Conservation (phyloP, 2,113 vertebrate genomes). For the Nettapus auritus region DNA sequence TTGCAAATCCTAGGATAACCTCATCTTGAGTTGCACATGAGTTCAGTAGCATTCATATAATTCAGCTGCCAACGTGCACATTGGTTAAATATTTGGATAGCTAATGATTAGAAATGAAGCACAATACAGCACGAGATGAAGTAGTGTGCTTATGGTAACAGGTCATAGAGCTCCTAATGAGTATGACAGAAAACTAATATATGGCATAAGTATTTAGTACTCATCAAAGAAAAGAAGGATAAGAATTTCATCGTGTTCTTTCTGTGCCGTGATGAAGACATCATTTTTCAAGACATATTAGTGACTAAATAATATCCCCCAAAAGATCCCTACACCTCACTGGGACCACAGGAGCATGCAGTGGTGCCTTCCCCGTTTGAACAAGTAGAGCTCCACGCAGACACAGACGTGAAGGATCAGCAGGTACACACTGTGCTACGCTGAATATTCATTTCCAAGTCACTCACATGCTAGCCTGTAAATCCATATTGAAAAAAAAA, state of each 20-base stretch:
- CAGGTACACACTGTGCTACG: background rate
- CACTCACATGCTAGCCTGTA: background rate
- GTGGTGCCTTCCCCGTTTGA: rapidly evolving
- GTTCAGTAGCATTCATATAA: background rate
- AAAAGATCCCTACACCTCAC: background rate
- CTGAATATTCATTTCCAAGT: background rate
- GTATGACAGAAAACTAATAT: background rate
- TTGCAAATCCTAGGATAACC: background rate
- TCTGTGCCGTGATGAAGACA: background rate
- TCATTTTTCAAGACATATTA: background rate
- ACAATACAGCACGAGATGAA: background rate
- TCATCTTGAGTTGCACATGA: background rate
- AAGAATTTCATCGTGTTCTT: background rate
- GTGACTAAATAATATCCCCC: background rate
- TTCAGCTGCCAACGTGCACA: background rate
- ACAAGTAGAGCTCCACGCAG: background rate
- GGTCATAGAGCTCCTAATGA: background rate
- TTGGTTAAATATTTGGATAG: background rate
- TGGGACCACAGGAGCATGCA: background rate
- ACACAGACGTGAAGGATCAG: background rate
- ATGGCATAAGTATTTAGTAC: background rate
- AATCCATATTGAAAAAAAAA: background rate
- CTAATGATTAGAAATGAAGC: background rate
- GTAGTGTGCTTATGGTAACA: background rate
- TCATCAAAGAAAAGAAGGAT: background rate